These are phyloP conservation scores for Myotis myotis DNA, from an alignment of 2,797 vertebrate genomes.

Conservation along the genomic window DNA sequence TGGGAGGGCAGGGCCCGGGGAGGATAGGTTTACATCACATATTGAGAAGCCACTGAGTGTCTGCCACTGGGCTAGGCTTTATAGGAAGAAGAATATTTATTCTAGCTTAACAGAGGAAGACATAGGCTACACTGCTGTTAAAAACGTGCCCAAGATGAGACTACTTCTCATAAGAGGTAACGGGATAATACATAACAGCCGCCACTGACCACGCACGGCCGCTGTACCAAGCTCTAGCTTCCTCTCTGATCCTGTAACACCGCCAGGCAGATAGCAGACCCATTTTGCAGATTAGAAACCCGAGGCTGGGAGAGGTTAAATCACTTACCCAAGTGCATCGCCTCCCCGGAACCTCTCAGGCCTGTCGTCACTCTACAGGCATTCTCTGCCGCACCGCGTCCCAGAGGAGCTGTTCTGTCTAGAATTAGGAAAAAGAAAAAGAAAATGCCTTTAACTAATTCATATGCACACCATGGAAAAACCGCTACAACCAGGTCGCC, in stretches of 20 bases:
- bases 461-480: not conserved
- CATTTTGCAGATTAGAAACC: not conserved
- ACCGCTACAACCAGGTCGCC: not conserved
- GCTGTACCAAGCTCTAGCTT: accelerated
- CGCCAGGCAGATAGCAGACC: accelerated
- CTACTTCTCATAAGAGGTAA: not conserved
- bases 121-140: not conserved
- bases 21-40: not conserved
- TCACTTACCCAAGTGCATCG: not conserved
- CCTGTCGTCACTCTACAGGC: accelerated
- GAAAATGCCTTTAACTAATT: not conserved
- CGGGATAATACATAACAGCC: not conserved
- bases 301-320: not conserved
- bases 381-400: not conserved
- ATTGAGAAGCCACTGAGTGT: no score
- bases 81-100: not conserved
- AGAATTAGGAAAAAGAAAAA: not conserved
- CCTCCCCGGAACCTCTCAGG: accelerated
- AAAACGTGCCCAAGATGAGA: not conserved
- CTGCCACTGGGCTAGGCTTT: not conserved
- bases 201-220: accelerated
- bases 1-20: no score
- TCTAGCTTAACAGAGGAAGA: not conserved
- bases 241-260: accelerated
- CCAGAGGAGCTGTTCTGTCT: not conserved